Base-by-base conservation (phyloP, 2,888 invertebrate genomes). In the Pocota personata region DNA sequence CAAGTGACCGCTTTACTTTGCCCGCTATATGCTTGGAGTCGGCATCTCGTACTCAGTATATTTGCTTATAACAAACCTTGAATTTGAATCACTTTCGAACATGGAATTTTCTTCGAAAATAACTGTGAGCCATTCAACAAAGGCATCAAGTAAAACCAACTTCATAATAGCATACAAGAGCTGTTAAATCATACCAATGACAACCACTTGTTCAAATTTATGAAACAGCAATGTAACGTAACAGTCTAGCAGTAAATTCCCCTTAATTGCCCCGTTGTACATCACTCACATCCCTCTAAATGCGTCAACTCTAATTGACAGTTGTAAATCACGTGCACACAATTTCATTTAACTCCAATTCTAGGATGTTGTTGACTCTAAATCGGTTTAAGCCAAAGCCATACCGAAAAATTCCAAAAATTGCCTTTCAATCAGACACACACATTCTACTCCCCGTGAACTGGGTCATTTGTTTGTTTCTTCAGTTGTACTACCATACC, bases 261-360 rank as follows among this genome's bases (percentile, higher is more conserved):
- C 27, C 76, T 76, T 86, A 86, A 86, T 86, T 86, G 82, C 86
- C 60, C 72, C 58, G 50, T 37, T 60, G 72, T 66, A 72, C 72
- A 82, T 76, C 43, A 43, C 71, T 76, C 60, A 82, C 48, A 77
- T 86, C 86, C 86, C 82, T n/a, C n/a, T 86, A 50, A 76, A 71
- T 57, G 58, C 72, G 66, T 67, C 82, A 72, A 40, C 76, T 72
- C 86, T 86, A 86, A 86, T 86, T 86, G 86, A 82, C 86, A 86
- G 82, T 86, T 86, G 86, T 86, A 77, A 86, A 82, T 86, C 82
- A 86, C 72, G 60, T 50, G 27, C 66, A 58, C 78, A 73, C 67
- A 67, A 78, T 79, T 57, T 12, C 78, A 78, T 40, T 40, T 52
- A 58, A 66, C 27, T 48, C 55, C 79, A 69, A 79, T 84, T 84